These are phyloP conservation scores for Aldrovandia affinis DNA, from an alignment of 2,797 vertebrate species.

Conservation along the genomic window DNA sequence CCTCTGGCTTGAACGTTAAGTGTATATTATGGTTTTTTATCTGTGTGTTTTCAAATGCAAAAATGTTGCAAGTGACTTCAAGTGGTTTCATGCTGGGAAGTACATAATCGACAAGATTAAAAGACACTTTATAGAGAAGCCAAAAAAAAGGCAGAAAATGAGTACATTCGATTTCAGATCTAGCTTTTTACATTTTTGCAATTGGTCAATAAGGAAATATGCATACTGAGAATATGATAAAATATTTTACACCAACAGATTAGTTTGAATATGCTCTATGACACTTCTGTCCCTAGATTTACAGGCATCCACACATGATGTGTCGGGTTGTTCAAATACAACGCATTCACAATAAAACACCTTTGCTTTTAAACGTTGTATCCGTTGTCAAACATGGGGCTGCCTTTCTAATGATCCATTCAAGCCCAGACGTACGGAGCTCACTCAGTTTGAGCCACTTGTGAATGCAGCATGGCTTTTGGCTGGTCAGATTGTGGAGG, in stretches of 20 bases:
- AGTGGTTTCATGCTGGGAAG: background rate
- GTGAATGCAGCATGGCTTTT: background rate
- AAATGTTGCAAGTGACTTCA: background rate
- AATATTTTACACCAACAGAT: background rate
- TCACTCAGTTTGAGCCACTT: background rate
- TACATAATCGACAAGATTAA: background rate
- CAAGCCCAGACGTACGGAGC: background rate
- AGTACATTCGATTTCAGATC: background rate
- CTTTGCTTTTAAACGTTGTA: slow-evolving; percentile 4
- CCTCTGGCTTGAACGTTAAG: slow-evolving; percentile 6
- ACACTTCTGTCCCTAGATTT: background rate
- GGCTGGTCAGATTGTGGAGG: background rate
- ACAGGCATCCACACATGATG: background rate
- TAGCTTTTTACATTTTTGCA: background rate
- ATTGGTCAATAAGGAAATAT: background rate
- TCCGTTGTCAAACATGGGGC: background rate
- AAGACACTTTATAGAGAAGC: slow-evolving; percentile 2
- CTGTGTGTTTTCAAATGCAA: background rate
- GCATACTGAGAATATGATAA: background rate
- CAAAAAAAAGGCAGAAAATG: background rate
- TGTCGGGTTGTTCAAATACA: background rate
- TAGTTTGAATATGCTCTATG: background rate
- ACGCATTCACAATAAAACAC: background rate
- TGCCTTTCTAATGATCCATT: background rate
- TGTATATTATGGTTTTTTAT: background rate